A percentile compares a stretch with the other conserved stretches of the same genome.
These are phyloP conservation scores for Phrynocephalus forsythii DNA, from an alignment of 2,797 vertebrate species.

Conservation along the genomic window DNA sequence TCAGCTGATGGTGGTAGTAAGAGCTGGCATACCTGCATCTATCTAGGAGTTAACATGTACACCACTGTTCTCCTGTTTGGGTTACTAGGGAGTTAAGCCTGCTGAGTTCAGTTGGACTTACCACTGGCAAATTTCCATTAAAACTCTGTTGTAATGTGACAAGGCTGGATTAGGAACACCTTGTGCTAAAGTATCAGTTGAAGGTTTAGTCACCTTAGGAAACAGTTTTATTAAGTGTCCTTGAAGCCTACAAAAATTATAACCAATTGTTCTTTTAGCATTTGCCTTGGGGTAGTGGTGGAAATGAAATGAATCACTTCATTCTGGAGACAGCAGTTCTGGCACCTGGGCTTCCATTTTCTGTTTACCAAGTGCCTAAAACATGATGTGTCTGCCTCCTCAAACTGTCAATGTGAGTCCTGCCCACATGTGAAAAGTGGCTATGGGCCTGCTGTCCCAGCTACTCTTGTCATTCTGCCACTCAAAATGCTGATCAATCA, in stretches of 20 bases:
- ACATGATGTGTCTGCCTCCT: conserved; percentile 37
- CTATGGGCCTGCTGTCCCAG: background rate
- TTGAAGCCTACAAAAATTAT: conserved; percentile 46
- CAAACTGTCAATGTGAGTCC: conserved; percentile 9
- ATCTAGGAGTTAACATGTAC: background rate
- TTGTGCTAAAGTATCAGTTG: conserved; percentile 10
- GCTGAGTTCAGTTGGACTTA: background rate
- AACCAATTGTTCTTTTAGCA: conserved; percentile 60
- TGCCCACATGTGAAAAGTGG: background rate
- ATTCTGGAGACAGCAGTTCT: conserved; percentile 49
- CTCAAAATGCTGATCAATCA: background rate
- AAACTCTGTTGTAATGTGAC: too few relatives aligned
- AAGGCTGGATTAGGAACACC: background rate
- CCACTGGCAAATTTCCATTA: background rate
- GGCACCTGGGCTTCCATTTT: conserved; percentile 41
- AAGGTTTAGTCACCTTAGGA: conserved; percentile 48
- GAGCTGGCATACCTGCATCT: background rate
- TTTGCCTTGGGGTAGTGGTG: conserved; percentile 31
- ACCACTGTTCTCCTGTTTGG: background rate
- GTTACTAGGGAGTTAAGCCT: background rate
- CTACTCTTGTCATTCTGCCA: background rate
- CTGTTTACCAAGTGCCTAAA: conserved; percentile 35
- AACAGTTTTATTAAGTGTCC: conserved; percentile 45
- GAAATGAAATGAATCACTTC: conserved; percentile 60
- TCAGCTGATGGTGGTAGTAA: too few relatives aligned